Base-by-base conservation (phyloP, 2,113 vertebrate species). In the Channa argus region DNA sequence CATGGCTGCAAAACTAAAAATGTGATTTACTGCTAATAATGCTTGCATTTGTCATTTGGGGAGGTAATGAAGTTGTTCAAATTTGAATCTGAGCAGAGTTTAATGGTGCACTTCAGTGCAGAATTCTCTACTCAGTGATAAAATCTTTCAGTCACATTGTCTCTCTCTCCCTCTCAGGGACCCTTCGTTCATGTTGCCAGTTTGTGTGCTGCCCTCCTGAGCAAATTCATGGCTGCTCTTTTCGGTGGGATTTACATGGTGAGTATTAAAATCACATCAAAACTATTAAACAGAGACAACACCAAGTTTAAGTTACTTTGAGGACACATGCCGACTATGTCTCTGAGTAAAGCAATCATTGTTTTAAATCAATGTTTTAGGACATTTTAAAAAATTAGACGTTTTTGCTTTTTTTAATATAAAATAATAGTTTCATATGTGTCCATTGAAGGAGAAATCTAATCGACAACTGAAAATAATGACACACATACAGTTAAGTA, bases 191-290 rank as follows among this genome's bases (percentile, higher is more conserved):
- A 99, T 41, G 97, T 99, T 0, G 98, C 98, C 83, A 99, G 98
- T 86, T 94, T 99, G 91, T 98, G 97, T 0, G 97, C 97, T 0
- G 94, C 97, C 38, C 94, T 99, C 34, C 94, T 99, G 77, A 96
- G 98, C 92, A 98, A 96, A 92, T 96, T 97, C 81, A 96, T 98
- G 89, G 97, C 97, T 5, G 96, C 97, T 43, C 92, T 99, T 44
- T 99, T 99, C 0, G 98, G 97, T 38, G 97, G 97, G 72, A 96
- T 96, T 89, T 98, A 96, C 1, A 95, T 96, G 96, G 96, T 99
- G 71, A 93, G 95, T 8, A 76, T 54, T 3, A 46, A 36, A 66
- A 65, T 10, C 8, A 45, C 6, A 8, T 62, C 65, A 2, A 51
- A 37, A 43, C 5, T 53, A 1, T 46, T 7, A 15, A 5, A 10